Evolutionary conservation across 1,140 invertebrate genomes (phyloP), one percentile per base, ranked within the genome.

Genomic region (Plodia interpunctella): DNA sequence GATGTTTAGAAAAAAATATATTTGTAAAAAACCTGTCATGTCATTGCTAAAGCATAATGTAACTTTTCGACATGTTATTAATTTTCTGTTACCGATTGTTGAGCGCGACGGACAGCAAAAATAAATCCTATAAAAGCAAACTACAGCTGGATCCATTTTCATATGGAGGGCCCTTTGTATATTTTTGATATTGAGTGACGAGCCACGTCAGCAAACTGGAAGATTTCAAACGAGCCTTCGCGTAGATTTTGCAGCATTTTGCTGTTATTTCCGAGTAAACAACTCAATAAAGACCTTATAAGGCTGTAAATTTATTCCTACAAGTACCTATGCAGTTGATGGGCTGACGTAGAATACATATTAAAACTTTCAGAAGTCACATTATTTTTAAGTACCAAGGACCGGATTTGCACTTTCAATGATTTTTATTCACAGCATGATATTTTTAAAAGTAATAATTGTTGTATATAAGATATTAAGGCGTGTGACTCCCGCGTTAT

Each of bases 111-210:
- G 35, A n/a, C n/a, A 25, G 21, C 21, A 13, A 44, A 44, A 44
- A 44, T 44, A 44, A 44, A 44, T 44, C 38, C 38, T 44, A 15
- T 44, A n/a, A 44, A 44, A 44, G 1, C 38, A 44, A 44, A 44
- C 38, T n/a, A 44, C 38, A 44, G 38, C 13, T 2, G 38, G 38
- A 44, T 44, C 38, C 38, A 44, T 44, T 44, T 44, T 44, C 38
- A 44, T 44, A 44, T 15, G 38, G 38, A 15, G 38, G 9, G 21
- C 50, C 18, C 18, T 52, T 54, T 13, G 52, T 30, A 30, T 54
- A 25, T 54, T 54, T 54, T 54, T 54, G 52, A 54, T 54, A 32
- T 54, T 30, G 21, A 54, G 52, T 54, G 13, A 30, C 52, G 13
- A 20, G 25, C 25, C 21, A 17, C 55, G 21, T 49, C 19, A 15